Evolutionary conservation across 1,140 invertebrate species (phyloP).

Genomic region (Brachionus rotundiformis): DNA sequence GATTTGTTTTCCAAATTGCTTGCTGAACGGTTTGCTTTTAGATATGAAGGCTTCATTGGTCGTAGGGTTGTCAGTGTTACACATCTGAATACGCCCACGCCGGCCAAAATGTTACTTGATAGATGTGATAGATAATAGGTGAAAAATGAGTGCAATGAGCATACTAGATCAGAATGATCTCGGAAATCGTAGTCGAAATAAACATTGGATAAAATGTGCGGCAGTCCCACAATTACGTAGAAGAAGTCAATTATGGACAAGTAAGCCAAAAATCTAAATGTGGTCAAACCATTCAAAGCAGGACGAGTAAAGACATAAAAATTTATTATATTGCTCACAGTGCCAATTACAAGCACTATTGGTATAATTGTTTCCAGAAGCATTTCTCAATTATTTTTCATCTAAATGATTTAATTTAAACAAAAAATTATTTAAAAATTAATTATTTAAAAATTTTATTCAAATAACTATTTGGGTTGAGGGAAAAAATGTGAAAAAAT

Average conservation of each 20-base stretch:
- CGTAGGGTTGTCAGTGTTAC: slow-evolving; percentile 22
- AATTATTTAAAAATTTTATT: too few species aligned
- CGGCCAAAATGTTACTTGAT: slow-evolving; percentile 45
- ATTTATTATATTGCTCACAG: slow-evolving; percentile 10
- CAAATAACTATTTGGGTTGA: too few species aligned
- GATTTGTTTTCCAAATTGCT: background rate
- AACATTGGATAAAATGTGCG: slow-evolving; percentile 23
- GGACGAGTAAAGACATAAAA: slow-evolving; percentile 41
- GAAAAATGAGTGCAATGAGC: slow-evolving; percentile 48
- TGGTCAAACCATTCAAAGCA: background rate
- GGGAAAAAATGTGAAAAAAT: too few species aligned
- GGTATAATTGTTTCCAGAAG: slow-evolving; percentile 31
- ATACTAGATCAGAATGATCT: slow-evolving; percentile 2
- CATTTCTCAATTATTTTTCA: slow-evolving; percentile 32
- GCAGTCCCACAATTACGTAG: slow-evolving; percentile 4
- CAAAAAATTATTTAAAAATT: too few species aligned
- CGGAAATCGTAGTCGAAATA: slow-evolving; percentile 45
- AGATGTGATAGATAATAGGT: slow-evolving; percentile 48
- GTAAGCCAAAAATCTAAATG: slow-evolving; percentile 51
- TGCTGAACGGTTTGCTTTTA: background rate
- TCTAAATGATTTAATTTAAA: too few species aligned
- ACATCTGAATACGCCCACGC: slow-evolving; percentile 40
- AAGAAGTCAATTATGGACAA: slow-evolving; percentile 40
- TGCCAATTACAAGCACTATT: slow-evolving; percentile 3
- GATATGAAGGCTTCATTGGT: background rate